A percentile compares a stretch with the other conserved stretches of the same genome.
Evolutionary conservation across 2,797 vertebrate genomes (phyloP).

Genomic region (Anolis apletophallus): DNA sequence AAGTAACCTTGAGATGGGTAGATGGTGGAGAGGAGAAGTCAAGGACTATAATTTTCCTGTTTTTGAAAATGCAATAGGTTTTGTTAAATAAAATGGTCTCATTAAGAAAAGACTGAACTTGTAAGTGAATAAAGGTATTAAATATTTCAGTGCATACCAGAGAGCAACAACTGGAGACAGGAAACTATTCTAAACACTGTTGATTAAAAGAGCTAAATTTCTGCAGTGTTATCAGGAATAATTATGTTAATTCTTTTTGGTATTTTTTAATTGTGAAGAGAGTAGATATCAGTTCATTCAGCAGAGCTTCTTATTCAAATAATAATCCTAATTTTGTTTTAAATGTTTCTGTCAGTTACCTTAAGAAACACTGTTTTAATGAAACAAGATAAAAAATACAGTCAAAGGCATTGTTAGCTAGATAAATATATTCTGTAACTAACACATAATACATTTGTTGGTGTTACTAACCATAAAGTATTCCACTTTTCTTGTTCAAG

Average conservation of each 20-base stretch:
- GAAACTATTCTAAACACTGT: constrained; percentile 21
- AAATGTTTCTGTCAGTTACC: neutral
- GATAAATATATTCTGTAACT: neutral
- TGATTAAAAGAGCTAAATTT: neutral
- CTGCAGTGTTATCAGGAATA: neutral
- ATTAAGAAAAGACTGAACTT: neutral
- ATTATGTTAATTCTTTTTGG: constrained; percentile 3
- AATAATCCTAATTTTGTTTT: neutral
- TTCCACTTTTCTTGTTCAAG: neutral
- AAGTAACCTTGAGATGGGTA: neutral
- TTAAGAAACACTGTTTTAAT: neutral
- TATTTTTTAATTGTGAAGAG: neutral
- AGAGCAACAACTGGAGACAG: neutral
- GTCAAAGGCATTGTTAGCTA: neutral
- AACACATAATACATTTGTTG: neutral
- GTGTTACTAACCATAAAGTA: neutral
- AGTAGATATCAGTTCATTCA: neutral
- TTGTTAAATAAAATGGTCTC: constrained; percentile 13
- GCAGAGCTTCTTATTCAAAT: neutral
- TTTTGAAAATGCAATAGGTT: neutral
- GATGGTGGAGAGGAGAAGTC: neutral
- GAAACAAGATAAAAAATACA: neutral
- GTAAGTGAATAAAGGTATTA: constrained; percentile 29
- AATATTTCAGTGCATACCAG: constrained; percentile 31
- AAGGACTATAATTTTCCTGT: neutral